Evolutionary conservation across 2,113 vertebrate species (phyloP), one percentile per base, ranked within the genome.

Genomic region (Oncorhynchus nerka): DNA sequence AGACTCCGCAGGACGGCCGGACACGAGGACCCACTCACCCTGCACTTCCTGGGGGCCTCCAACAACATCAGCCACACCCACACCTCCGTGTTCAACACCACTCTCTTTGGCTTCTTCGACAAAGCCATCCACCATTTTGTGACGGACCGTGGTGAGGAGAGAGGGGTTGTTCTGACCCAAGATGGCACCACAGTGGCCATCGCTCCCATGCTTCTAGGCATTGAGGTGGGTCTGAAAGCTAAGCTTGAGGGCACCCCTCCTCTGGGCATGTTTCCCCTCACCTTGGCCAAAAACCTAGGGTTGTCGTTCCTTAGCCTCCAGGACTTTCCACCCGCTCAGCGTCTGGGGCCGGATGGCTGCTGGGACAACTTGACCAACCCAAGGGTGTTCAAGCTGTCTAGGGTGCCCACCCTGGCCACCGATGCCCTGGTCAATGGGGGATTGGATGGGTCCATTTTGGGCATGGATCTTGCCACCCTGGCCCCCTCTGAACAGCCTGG

Each of bases 151-250:
- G 89, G 79, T 16, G 89, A 85, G 65, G 93, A 95, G 70, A 79
- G 75, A 0, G 94, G 96, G 0, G 94, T 91, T 2, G 89, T 96
- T n/a, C 79, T 97, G 13, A 85, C 90, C 0, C 92, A 91, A 0
- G 96, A 97, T 0, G 96, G 97, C 48, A 96, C 94, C 7, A 95
- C 93, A 0, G 90, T 97, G 4, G 91, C 95, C 0, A 84, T 96
- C 0, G 84, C 79, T 0, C 94, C 95, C 0, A 88, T 97, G 16
- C 15, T 97, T 0, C 79, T 84, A 0, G 95, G 95, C 30, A 78
- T 96, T 0, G 90, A 94, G 55, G 91, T 80, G 0, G 95, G 95
- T 8, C 84, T 94, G 2, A 93, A 82, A 68, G 82, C 80, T 16
- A 67, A 4, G 1, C 20, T 11, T 4, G 83, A 89, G 5, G 30